These are phyloP conservation scores for Gadopsis bispinosus DNA, from an alignment of 2,797 vertebrate genomes.

Conservation along the genomic window DNA sequence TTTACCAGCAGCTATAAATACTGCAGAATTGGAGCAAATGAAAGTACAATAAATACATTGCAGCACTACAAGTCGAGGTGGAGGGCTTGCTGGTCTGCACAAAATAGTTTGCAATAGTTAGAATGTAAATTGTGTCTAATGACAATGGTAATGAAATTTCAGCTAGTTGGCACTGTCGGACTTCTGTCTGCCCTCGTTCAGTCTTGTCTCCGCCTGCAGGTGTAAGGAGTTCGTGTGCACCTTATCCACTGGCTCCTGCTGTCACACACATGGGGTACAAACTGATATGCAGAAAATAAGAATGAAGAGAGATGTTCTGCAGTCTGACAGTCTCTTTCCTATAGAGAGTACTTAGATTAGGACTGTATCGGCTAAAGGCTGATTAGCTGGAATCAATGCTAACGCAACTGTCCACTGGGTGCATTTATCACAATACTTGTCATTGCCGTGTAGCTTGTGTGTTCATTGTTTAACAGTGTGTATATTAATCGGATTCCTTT, in stretches of 20 bases:
- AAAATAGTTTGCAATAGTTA: neutral
- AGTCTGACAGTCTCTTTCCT: slow-evolving; percentile 62
- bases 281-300: slow-evolving; percentile 57
- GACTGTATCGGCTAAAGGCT: slow-evolving; percentile 36
- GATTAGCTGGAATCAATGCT: slow-evolving; percentile 63
- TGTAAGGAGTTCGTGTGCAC: slow-evolving; percentile 11
- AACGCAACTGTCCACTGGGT: slow-evolving; percentile 52
- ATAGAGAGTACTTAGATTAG: slow-evolving; percentile 50
- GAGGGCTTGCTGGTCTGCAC: neutral
- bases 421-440: slow-evolving; percentile 57
- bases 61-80: neutral
- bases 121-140: neutral
- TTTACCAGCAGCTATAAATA: neutral
- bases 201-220: slow-evolving; percentile 21
- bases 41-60: neutral
- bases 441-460: slow-evolving; percentile 30
- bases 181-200: neutral
- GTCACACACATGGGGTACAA: slow-evolving; percentile 32
- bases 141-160: neutral
- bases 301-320: slow-evolving; percentile 49
- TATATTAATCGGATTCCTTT: slow-evolving; percentile 15
- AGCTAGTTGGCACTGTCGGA: neutral
- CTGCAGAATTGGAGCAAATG: neutral
- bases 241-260: slow-evolving; percentile 7
- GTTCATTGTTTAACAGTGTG: slow-evolving; percentile 17